Conservation (phyloP, 35 echinoderm and acorn worm species). For the Patiria miniata region DNA sequence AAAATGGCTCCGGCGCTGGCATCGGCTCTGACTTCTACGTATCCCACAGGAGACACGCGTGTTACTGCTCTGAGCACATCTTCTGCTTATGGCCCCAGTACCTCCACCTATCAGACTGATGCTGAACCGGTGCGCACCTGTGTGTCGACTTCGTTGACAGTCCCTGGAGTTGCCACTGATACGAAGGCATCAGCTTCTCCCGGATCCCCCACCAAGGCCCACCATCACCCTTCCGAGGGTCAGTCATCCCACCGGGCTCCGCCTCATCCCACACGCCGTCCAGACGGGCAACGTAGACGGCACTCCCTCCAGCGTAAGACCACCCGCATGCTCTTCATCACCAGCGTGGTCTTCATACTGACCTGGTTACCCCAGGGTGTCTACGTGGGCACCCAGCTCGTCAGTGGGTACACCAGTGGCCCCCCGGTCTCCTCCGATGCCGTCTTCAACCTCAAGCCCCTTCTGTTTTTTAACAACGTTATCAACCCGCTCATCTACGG, state of each 20-base stretch:
- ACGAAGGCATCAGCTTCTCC: background rate
- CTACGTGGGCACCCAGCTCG: background rate
- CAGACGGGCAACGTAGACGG: background rate
- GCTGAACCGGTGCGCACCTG: background rate
- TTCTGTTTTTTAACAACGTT: background rate
- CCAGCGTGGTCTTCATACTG: constrained; percentile 4
- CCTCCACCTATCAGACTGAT: background rate
- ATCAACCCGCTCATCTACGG: background rate
- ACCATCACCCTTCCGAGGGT: background rate
- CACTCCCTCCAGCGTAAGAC: background rate
- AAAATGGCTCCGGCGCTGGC: background rate
- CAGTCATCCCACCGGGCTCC: background rate
- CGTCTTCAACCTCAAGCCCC: background rate
- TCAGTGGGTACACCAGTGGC: background rate
- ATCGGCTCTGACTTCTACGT: background rate
- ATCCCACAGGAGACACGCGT: background rate
- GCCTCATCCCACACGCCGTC: background rate
- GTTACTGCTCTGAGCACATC: background rate
- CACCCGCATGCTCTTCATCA: background rate
- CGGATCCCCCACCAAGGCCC: background rate
- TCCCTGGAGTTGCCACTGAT: background rate
- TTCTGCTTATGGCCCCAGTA: background rate
- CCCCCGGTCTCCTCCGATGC: background rate
- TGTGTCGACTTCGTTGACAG: background rate
- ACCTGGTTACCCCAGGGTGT: background rate